Base-by-base conservation (phyloP, 2,888 invertebrate species). In the Dusona sp. region DNA sequence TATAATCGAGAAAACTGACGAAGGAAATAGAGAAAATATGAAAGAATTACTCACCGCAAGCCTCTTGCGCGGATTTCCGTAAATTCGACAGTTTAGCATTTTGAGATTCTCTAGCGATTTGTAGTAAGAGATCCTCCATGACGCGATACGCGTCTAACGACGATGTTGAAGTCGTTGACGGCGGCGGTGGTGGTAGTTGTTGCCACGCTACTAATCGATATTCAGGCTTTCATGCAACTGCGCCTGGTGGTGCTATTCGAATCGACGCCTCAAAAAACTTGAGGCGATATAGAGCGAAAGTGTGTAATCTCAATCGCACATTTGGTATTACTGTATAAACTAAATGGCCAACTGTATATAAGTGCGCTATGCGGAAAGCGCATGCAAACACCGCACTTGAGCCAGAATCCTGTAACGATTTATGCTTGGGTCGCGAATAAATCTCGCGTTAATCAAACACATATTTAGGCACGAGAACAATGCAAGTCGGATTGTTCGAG, bases 61-160 rank as follows among this genome's bases (percentile, higher is more conserved):
- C 98, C 95, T 98, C 97, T 95, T 98, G 98, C 92, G 98, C 97
- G 90, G 97, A 96, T 95, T 97, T 97, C 92, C 97, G 96, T 90
- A 98, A 94, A 89, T 96, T 95, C 83, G 96, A 95, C 91, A 97
- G 95, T 94, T 98, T 98, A 42, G 97, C 96, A 91, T 97, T 97
- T 75, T 96, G 96, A 86, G 98, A 97, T 95, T 98, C 98, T 94
- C 97, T 98, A 90, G 97, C 96, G 92, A 98, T 96, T 94, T 97
- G 97, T 94, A 97, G 96, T 89, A 98, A 95, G 91, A 98, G 95
- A 94, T 98, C 98, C 95, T 98, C 98, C 98, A 98, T 98, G 93
- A 91, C 93, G 89, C 88, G 84, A 70, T 65, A 19, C 54, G 65
- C 86, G 80, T 84, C 83, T n/a, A 38, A 38, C 38, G 73, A 90